A percentile compares a stretch with the other conserved stretches of the same genome.
phyloP scores from a whole-genome alignment of 2,113 vertebrate genomes.

The Cairina moschata region DNA sequence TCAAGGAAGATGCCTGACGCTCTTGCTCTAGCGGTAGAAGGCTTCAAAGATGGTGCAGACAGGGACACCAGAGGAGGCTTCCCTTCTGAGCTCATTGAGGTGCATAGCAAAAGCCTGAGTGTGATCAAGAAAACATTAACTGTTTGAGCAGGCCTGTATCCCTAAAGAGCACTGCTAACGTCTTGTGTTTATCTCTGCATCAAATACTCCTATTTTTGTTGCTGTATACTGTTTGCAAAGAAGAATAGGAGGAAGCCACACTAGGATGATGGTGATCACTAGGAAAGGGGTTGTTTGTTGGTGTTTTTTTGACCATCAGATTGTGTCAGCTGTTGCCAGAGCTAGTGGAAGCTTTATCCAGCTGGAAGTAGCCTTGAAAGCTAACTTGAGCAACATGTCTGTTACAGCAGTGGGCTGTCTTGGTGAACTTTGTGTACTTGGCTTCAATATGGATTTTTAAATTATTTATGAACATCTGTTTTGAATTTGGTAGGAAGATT shows the following conservation, averaged over 20 bases:
- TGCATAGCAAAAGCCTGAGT: background rate
- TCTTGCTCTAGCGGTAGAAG: background rate
- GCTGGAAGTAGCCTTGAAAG: background rate
- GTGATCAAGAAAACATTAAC: background rate
- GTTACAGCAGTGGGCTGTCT: background rate
- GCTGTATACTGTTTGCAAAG: background rate
- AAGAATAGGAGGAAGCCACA: background rate
- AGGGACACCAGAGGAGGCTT: fast-evolving
- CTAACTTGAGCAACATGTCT: background rate
- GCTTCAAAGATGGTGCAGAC: background rate
- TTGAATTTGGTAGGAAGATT: constrained; percentile 35
- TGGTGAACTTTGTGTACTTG: constrained; percentile 59
- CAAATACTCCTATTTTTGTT: background rate
- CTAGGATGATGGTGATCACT: background rate
- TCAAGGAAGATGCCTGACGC: background rate
- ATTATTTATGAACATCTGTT: constrained; percentile 60
- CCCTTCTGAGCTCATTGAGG: background rate
- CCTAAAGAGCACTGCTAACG: background rate
- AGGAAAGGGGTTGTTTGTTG: background rate
- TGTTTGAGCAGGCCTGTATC: background rate
- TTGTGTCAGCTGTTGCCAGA: background rate
- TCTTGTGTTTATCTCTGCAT: background rate
- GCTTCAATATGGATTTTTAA: background rate
- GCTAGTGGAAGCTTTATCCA: background rate
- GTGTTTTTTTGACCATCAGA: background rate